phyloP scores from a whole-genome alignment of 2,113 vertebrate species.

The Phainopepla nitens region DNA sequence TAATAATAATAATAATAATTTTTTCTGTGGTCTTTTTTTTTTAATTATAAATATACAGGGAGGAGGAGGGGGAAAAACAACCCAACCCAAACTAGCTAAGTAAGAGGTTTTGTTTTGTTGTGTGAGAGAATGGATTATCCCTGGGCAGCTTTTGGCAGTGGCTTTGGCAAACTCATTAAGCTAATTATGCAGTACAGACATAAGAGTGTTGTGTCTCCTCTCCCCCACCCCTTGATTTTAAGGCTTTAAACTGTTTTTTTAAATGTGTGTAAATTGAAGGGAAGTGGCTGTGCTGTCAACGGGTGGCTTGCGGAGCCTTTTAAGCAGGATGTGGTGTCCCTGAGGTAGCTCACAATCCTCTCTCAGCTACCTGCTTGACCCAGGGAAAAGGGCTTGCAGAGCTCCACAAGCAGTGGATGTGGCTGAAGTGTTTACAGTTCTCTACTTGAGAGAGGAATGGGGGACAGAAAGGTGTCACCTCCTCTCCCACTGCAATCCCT shows the following conservation, averaged over 20 bases:
- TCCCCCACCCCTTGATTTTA: slow-evolving; percentile 56
- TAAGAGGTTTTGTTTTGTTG: slow-evolving; percentile 77
- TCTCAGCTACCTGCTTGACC: slow-evolving; percentile 17
- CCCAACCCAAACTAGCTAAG: slow-evolving; percentile 70
- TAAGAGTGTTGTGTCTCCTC: slow-evolving; percentile 60
- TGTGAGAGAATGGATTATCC: slow-evolving; percentile 77
- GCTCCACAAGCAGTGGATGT: background rate
- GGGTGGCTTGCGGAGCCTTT: background rate
- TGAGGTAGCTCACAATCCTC: background rate
- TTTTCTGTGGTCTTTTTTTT: slow-evolving; percentile 55
- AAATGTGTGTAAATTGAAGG: slow-evolving; percentile 50
- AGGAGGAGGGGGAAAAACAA: background rate
- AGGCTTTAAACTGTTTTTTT: slow-evolving; percentile 61
- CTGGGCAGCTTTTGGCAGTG: slow-evolving; percentile 82
- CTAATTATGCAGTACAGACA: slow-evolving; percentile 81
- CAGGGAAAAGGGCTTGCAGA: slow-evolving; percentile 1
- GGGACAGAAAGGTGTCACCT: background rate
- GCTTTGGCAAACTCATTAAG: slow-evolving; percentile 79
- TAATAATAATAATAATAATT: slow-evolving; percentile 62
- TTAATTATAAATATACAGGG: slow-evolving; percentile 24
- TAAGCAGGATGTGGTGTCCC: slow-evolving; percentile 52
- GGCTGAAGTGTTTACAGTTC: background rate
- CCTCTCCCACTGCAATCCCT: background rate
- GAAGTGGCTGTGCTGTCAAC: slow-evolving; percentile 43
- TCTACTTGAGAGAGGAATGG: background rate